Percentiles rank a stretch among this genome's conserved stretches.
phyloP scores from a whole-genome alignment of 2,888 invertebrate genomes.

The Mystacides longicornis region DNA sequence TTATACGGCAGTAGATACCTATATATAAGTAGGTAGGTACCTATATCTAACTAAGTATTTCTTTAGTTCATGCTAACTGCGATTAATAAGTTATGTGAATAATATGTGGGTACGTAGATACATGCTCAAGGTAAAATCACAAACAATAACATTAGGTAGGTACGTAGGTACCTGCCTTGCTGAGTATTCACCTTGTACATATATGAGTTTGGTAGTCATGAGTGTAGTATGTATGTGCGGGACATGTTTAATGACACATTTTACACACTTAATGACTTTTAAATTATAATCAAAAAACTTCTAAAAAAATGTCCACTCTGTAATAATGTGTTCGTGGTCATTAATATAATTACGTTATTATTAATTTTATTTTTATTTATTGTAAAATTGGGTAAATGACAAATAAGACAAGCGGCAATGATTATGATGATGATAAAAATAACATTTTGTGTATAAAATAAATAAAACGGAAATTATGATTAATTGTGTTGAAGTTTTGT shows the following conservation, averaged over 20 bases:
- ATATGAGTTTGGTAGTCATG: background rate
- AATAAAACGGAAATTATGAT: background rate
- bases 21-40: background rate
- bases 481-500: background rate
- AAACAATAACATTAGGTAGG: background rate
- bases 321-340: background rate
- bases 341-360: background rate
- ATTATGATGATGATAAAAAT: background rate
- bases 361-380: background rate
- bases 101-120: background rate
- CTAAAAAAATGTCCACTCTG: background rate
- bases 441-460: background rate
- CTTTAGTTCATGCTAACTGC: background rate
- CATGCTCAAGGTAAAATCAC: background rate
- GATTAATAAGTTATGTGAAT: background rate
- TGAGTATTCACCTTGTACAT: too few relatives aligned
- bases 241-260: background rate
- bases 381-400: background rate
- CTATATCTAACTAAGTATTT: background rate
- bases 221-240: background rate
- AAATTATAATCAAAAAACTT: conserved; percentile 2
- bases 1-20: background rate
- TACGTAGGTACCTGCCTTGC: too few relatives aligned
- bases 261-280: conserved; percentile 1
- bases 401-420: background rate